These are phyloP conservation scores for Cichladusa arquata DNA, from an alignment of 2,113 vertebrate genomes.

Conservation along the genomic window DNA sequence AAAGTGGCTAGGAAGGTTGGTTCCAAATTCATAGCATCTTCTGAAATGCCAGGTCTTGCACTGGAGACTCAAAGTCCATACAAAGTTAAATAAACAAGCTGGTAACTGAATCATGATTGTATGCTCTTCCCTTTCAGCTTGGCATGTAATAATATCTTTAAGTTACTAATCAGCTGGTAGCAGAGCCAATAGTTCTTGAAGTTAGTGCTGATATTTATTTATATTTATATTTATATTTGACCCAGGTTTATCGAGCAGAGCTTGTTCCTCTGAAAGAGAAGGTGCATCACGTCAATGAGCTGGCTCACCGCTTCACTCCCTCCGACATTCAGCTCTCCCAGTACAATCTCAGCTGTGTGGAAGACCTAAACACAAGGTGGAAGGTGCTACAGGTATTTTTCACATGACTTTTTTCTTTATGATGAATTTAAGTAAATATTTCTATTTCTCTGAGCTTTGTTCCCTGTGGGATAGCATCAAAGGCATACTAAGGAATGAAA, in stretches of 20 bases:
- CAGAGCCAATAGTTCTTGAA: background rate
- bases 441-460: background rate
- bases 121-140: background rate
- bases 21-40: background rate
- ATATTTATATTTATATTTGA: background rate
- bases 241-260: slow-evolving; percentile 87
- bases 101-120: rapidly evolving
- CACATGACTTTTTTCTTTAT: background rate
- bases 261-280: slow-evolving; percentile 89
- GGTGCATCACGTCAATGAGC: slow-evolving; percentile 86
- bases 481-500: background rate
- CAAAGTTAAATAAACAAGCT: background rate
- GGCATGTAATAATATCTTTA: background rate
- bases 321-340: slow-evolving; percentile 86
- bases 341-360: slow-evolving; percentile 84
- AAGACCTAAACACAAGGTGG: slow-evolving; percentile 94
- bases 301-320: slow-evolving; percentile 81
- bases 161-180: background rate
- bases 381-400: slow-evolving; percentile 88
- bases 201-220: background rate
- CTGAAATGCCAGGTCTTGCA: background rate
- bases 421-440: background rate
- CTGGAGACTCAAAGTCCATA: background rate
- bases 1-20: background rate
- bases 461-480: background rate